These are phyloP conservation scores for Gyps fulvus DNA, from an alignment of 2,113 vertebrate species.

Conservation along the genomic window DNA sequence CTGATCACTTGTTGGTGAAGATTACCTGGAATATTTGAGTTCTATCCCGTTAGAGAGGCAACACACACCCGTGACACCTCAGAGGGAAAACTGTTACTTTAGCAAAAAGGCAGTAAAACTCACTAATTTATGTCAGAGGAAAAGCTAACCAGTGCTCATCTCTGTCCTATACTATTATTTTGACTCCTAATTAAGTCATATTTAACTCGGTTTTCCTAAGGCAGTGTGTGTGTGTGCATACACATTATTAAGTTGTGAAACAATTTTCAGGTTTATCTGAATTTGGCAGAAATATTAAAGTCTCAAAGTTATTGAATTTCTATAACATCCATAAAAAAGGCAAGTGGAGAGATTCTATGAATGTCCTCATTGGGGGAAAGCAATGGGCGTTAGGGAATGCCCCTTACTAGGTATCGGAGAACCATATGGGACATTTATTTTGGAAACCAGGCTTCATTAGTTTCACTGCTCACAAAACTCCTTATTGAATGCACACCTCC, in stretches of 20 bases:
- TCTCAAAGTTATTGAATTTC: neutral
- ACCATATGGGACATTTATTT: neutral
- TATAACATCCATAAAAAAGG: neutral
- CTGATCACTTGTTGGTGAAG: neutral
- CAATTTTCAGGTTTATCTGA: neutral
- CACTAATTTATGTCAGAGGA: neutral
- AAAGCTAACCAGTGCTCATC: neutral
- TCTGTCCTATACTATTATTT: neutral
- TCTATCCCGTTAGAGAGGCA: neutral
- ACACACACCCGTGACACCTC: neutral
- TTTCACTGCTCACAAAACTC: neutral
- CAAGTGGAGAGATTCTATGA: neutral
- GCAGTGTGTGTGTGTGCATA: neutral
- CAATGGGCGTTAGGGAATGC: rapidly evolving
- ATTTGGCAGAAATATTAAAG: neutral
- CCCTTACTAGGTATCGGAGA: neutral
- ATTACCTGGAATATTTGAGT: neutral
- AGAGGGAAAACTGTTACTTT: neutral
- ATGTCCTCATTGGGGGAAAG: neutral
- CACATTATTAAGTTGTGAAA: neutral
- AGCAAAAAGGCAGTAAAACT: neutral
- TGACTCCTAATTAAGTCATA: neutral
- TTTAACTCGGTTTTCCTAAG: neutral
- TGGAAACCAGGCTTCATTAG: neutral
- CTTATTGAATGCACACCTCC: neutral